phyloP scores from a whole-genome alignment of 2,113 vertebrate species.

The Egretta garzetta region DNA sequence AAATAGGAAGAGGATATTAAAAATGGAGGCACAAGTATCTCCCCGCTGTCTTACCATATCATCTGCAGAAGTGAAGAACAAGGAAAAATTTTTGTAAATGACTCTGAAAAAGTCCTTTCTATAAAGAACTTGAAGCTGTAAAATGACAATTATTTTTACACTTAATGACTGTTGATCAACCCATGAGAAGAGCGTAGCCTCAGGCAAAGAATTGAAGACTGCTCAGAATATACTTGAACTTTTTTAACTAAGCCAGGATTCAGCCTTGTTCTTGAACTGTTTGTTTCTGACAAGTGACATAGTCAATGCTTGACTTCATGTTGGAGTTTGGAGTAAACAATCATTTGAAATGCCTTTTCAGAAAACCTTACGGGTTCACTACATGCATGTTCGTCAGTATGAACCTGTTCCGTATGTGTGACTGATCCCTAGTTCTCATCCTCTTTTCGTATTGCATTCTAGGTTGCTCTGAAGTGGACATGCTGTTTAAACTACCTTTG shows the following conservation, averaged over 20 bases:
- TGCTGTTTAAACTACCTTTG: background rate
- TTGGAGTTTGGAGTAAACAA: conserved; percentile 15
- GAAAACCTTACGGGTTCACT: background rate
- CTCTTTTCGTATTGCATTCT: background rate
- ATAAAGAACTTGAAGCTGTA: background rate
- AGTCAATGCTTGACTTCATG: background rate
- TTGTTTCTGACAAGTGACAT: conserved; percentile 22
- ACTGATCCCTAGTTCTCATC: background rate
- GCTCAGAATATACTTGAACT: background rate
- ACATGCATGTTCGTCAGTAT: background rate
- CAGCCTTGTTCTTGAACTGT: background rate
- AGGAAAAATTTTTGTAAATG: background rate
- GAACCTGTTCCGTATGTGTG: background rate
- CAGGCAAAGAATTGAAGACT: background rate
- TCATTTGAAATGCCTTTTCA: background rate
- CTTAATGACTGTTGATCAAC: background rate
- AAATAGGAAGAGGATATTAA: conserved; percentile 75
- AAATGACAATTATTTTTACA: background rate
- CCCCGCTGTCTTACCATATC: background rate
- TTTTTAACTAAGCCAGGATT: background rate
- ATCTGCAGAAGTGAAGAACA: background rate
- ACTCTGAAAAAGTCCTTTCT: background rate
- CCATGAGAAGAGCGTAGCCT: background rate
- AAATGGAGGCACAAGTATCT: background rate
- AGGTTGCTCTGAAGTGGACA: background rate